These are phyloP conservation scores for Tachina lurida DNA, from an alignment of 2,888 invertebrate genomes.

Conservation along the genomic window DNA sequence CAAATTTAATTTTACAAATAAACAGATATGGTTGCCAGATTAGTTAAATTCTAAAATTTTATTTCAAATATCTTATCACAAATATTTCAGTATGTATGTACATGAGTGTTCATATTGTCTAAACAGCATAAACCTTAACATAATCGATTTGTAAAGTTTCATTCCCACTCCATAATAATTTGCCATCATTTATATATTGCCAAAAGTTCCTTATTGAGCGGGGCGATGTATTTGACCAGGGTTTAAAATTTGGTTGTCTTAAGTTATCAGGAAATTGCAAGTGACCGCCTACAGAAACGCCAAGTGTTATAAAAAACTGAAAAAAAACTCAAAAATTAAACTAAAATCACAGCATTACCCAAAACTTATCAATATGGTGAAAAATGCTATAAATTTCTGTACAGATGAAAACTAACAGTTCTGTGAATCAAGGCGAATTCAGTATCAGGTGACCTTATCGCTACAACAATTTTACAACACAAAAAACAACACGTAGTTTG, in stretches of 20 bases:
- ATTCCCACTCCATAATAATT: conserved; percentile 86
- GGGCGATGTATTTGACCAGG: conserved; percentile 88
- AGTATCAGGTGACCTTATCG: too few species aligned
- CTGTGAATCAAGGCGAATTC: too few species aligned
- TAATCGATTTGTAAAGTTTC: conserved; percentile 78
- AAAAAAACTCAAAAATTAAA: conserved; percentile 57
- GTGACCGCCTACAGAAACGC: conserved; percentile 90
- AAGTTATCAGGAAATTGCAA: conserved; percentile 87
- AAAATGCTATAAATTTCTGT: neutral
- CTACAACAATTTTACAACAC: too few species aligned
- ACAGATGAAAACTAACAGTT: too few species aligned
- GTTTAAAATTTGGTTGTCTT: conserved; percentile 84
- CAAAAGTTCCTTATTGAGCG: conserved; percentile 89
- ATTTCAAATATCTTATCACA: conserved; percentile 13
- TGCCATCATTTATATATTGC: conserved; percentile 86
- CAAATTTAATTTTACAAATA: too few species aligned
- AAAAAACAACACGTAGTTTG: too few species aligned
- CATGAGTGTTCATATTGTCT: conserved; percentile 9
- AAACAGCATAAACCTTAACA: conserved; percentile 80
- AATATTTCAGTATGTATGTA: neutral
- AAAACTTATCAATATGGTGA: neutral
- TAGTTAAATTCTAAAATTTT: neutral
- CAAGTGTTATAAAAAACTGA: conserved; percentile 90
- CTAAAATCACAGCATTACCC: neutral
- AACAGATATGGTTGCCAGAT: too few species aligned